These are phyloP conservation scores for Trachelus stipa DNA, from an alignment of 2,888 invertebrate species.

Conservation along the genomic window DNA sequence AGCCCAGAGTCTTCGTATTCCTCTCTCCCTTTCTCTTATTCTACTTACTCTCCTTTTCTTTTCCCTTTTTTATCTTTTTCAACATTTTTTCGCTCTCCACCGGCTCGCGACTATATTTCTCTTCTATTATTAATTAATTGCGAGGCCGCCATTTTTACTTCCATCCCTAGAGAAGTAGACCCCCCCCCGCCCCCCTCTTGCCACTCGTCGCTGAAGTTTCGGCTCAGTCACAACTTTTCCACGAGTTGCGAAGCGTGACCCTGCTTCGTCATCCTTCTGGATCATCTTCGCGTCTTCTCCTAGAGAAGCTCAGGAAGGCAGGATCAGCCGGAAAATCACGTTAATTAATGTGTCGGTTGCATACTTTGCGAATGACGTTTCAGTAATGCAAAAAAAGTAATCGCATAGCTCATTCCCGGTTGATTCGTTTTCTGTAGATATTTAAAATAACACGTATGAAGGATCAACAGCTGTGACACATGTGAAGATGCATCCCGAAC, in stretches of 20 bases:
- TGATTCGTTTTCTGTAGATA: too few species aligned
- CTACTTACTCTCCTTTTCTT: constrained; percentile 9
- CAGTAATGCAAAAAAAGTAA: neutral
- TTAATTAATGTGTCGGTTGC: neutral
- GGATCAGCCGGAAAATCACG: too few species aligned
- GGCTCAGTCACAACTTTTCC: constrained; percentile 13
- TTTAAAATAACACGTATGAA: too few species aligned
- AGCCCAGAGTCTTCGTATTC: constrained; percentile 16
- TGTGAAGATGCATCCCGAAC: too few species aligned
- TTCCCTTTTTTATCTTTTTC: constrained; percentile 7
- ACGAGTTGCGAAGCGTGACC: too few species aligned
- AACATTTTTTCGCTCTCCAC: constrained; percentile 28
- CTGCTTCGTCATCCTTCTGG: too few species aligned
- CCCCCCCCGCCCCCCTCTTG: neutral
- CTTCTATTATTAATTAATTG: constrained; percentile 64
- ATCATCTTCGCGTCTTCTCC: neutral
- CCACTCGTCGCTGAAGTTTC: constrained; percentile 21
- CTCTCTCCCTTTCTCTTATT: constrained; percentile 23
- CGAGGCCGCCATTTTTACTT: constrained; percentile 58
- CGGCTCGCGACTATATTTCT: constrained; percentile 44
- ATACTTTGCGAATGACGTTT: neutral
- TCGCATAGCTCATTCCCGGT: too few species aligned
- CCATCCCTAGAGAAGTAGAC: neutral
- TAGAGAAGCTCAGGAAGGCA: neutral
- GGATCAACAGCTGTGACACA: too few species aligned